These are phyloP conservation scores for Perca schrenkii DNA, from an alignment of 2,113 vertebrate species.

Conservation along the genomic window DNA sequence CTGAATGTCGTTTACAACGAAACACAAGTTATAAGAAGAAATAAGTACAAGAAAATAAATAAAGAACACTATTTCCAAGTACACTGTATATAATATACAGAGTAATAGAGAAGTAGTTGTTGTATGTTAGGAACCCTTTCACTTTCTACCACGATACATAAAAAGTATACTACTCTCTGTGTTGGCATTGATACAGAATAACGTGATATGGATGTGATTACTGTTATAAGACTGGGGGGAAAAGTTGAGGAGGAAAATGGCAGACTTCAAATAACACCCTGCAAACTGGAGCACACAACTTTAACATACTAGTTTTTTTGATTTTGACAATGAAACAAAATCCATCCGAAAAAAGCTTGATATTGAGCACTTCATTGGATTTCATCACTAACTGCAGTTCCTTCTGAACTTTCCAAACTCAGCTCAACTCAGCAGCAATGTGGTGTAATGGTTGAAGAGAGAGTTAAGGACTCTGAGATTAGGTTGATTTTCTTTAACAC, in stretches of 20 bases:
- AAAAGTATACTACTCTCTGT: not conserved
- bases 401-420: conserved; percentile 22
- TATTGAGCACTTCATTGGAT: conserved; percentile 4
- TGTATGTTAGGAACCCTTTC: too few species aligned
- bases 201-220: not conserved
- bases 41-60: too few species aligned
- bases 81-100: too few species aligned
- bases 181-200: not conserved
- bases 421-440: not conserved
- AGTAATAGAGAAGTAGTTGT: too few species aligned
- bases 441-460: not conserved
- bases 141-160: too few species aligned
- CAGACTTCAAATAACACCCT: conserved; percentile 33
- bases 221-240: not conserved
- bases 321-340: conserved; percentile 32
- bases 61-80: too few species aligned
- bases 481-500: conserved; percentile 2
- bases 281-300: conserved; percentile 33
- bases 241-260: not conserved
- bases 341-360: conserved; percentile 9
- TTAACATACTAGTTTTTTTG: conserved; percentile 30
- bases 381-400: conserved; percentile 38
- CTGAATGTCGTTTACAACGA: too few species aligned
- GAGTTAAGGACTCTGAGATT: not conserved
- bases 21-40: too few species aligned